A percentile compares a stretch with the other conserved stretches of the same genome.
Evolutionary conservation across 2,113 vertebrate species (phyloP).

Genomic region (Platichthys stellatus): DNA sequence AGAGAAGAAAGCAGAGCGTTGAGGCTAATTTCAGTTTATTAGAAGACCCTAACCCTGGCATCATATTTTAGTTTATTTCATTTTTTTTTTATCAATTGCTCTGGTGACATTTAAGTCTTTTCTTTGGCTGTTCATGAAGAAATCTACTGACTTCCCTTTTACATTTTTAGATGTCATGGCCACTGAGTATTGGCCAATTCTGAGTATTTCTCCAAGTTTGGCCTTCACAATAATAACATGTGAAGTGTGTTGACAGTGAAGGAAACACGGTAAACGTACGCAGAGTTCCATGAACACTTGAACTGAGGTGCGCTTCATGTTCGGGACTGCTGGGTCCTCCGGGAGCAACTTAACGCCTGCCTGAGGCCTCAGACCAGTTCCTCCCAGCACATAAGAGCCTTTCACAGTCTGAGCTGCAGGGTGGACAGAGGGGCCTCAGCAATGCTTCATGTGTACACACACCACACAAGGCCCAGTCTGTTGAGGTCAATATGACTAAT

Average conservation of each 20-base stretch:
- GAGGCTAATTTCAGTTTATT: neutral
- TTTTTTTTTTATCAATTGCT: too few species aligned
- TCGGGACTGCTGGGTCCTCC: slow-evolving; percentile 29
- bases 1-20: neutral
- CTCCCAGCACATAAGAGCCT: slow-evolving; percentile 91
- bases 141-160: neutral
- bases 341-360: slow-evolving; percentile 34
- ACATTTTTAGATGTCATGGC: too few species aligned
- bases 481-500: slow-evolving; percentile 35
- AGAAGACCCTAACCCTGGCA: too few species aligned
- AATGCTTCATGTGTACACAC: slow-evolving; percentile 62
- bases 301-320: slow-evolving; percentile 59
- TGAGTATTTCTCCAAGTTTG: neutral
- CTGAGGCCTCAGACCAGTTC: slow-evolving; percentile 64
- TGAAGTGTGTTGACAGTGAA: slow-evolving; percentile 3
- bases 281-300: slow-evolving; percentile 27
- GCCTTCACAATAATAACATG: slow-evolving; percentile 10
- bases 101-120: too few species aligned
- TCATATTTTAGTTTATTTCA: too few species aligned
- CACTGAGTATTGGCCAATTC: too few species aligned
- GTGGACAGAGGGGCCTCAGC: slow-evolving; percentile 35
- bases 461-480: slow-evolving; percentile 58
- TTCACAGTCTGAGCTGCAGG: slow-evolving; percentile 87
- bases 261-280: slow-evolving; percentile 4
- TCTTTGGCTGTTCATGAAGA: neutral